Conservation (phyloP, 2,113 vertebrate species). For the Typhlomys cinereus region DNA sequence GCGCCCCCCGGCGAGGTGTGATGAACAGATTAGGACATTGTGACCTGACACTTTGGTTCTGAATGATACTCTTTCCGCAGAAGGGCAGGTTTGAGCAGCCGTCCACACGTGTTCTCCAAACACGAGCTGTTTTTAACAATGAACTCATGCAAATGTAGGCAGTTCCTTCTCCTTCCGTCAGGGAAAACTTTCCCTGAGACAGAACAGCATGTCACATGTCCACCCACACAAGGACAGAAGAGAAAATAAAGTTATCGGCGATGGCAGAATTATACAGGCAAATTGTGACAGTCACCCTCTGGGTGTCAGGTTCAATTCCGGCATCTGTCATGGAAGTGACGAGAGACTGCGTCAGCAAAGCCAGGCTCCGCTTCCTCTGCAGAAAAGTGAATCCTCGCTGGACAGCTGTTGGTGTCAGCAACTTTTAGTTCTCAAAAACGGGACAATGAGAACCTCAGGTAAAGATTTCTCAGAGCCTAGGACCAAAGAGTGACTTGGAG, state of each 20-base stretch:
- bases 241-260: neutral
- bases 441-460: neutral
- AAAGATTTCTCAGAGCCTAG: accelerated
- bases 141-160: neutral
- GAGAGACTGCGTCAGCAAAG: conserved; percentile 29
- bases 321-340: neutral
- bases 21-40: accelerated
- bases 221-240: neutral
- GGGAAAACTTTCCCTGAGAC: neutral
- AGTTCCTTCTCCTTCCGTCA: neutral
- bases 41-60: neutral
- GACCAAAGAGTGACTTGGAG: neutral
- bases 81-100: neutral
- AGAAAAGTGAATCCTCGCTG: neutral
- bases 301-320: neutral
- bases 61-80: no score
- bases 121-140: neutral
- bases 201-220: neutral
- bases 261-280: neutral
- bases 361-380: neutral
- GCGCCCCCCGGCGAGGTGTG: accelerated
- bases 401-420: neutral
- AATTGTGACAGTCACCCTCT: neutral
- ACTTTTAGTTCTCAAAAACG: neutral
- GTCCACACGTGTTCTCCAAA: neutral